Percentiles rank a stretch among this genome's conserved stretches.
Evolutionary conservation across 1,140 invertebrate genomes (phyloP).

Genomic region (Spodoptera frugiperda): DNA sequence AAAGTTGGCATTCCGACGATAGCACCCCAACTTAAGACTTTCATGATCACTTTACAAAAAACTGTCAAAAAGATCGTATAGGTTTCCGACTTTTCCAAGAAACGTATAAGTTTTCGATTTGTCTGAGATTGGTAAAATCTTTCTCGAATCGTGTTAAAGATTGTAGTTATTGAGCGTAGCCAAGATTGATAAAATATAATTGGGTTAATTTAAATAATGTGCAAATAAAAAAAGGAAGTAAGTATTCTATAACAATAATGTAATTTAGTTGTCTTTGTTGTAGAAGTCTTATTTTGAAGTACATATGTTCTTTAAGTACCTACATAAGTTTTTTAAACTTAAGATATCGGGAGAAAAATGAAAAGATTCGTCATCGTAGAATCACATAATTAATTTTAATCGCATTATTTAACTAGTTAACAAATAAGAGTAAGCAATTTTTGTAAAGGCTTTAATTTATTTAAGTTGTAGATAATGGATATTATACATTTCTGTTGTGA

Average conservation of each 20-base stretch:
- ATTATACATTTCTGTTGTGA: constrained; percentile 45
- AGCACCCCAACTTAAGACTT: constrained; percentile 78
- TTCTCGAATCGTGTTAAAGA: not conserved
- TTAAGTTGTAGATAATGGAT: constrained; percentile 60
- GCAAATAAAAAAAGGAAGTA: too few species aligned
- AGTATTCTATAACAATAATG: too few species aligned
- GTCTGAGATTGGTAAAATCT: not conserved
- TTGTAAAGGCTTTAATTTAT: constrained; percentile 67
- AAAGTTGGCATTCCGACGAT: constrained; percentile 86
- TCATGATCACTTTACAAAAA: not conserved
- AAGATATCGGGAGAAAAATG: not conserved
- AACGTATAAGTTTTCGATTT: not conserved
- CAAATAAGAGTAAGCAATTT: constrained; percentile 42
- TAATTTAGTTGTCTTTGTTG: not conserved
- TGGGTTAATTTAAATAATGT: too few species aligned
- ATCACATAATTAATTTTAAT: constrained; percentile 39
- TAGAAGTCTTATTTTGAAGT: too few species aligned
- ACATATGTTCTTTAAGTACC: constrained; percentile 20
- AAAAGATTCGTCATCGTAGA: not conserved
- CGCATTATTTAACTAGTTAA: constrained; percentile 18
- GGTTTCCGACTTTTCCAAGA: constrained; percentile 10
- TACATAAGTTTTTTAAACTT: constrained; percentile 16
- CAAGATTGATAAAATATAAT: not conserved
- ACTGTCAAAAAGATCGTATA: constrained; percentile 9
- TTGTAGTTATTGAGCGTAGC: not conserved